phyloP scores from a whole-genome alignment of 2,113 vertebrate species.

The Motacilla alba region DNA sequence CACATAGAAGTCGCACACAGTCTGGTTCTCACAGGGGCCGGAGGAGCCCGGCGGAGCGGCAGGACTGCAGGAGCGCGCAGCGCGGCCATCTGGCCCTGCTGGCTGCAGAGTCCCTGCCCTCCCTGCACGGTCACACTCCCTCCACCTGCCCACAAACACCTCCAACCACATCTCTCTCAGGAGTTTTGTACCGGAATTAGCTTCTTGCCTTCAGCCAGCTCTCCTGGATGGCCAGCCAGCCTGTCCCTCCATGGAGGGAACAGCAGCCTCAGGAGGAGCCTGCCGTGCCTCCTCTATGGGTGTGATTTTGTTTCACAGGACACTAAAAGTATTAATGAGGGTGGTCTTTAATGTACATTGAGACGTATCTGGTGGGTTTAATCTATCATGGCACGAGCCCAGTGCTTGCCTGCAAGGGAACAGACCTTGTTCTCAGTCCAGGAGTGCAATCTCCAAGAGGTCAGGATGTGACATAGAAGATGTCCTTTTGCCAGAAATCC shows the following conservation, averaged over 20 bases:
- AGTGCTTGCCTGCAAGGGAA: background rate
- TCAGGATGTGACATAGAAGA: background rate
- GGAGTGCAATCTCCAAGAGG: background rate
- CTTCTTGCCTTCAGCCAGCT: background rate
- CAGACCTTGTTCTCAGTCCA: background rate
- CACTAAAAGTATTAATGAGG: background rate
- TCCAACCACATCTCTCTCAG: background rate
- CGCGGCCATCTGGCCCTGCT: background rate
- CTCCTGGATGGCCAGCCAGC: background rate
- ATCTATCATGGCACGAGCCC: background rate
- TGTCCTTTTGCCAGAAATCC: background rate
- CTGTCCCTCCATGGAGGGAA: accelerated
- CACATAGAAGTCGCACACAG: accelerated
- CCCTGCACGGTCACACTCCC: background rate
- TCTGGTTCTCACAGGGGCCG: accelerated
- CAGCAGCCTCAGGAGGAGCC: background rate
- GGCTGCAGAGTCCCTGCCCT: background rate
- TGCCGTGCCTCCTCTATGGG: accelerated
- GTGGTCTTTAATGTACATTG: background rate
- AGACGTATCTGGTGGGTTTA: background rate
- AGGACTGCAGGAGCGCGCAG: accelerated
- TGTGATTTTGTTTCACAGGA: background rate
- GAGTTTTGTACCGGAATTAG: background rate
- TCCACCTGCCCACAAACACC: background rate
- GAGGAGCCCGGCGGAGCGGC: background rate